These are phyloP conservation scores for Anas platyrhynchos DNA, from an alignment of 2,113 vertebrate species.

Conservation along the genomic window DNA sequence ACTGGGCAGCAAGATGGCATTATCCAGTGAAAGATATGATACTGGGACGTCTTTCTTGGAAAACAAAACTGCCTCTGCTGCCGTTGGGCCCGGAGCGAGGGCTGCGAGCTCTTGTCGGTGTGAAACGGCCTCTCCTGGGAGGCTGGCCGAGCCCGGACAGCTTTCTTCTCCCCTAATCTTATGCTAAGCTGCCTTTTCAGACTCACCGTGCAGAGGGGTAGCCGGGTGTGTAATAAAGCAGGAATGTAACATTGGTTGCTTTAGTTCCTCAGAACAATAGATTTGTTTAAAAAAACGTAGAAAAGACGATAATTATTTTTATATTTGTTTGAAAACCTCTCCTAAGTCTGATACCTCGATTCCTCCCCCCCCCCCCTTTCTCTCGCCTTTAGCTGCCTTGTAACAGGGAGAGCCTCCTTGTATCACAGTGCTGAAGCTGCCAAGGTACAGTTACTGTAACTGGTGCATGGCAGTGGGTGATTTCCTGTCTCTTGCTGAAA, in stretches of 20 bases:
- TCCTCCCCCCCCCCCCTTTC: neutral
- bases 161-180: conserved; percentile 9
- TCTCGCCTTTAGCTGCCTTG: conserved; percentile 24
- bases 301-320: neutral
- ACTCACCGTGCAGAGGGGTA: neutral
- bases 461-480: neutral
- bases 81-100: neutral
- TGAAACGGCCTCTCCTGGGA: neutral
- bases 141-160: neutral
- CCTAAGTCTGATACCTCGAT: neutral
- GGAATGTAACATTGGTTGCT: neutral
- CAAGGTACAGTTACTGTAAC: neutral
- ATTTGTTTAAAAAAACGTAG: neutral
- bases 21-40: conserved; percentile 63
- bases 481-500: neutral
- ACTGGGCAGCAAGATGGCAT: conserved; percentile 75
- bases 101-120: neutral
- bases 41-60: neutral
- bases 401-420: neutral
- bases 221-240: conserved; percentile 10
- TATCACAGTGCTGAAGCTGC: neutral
- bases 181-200: conserved; percentile 14
- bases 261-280: conserved; percentile 7
- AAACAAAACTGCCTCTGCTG: neutral
- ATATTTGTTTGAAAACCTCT: neutral